These are phyloP conservation scores for Lasaia peninsularis DNA, from an alignment of 1,140 invertebrate species.

Conservation along the genomic window DNA sequence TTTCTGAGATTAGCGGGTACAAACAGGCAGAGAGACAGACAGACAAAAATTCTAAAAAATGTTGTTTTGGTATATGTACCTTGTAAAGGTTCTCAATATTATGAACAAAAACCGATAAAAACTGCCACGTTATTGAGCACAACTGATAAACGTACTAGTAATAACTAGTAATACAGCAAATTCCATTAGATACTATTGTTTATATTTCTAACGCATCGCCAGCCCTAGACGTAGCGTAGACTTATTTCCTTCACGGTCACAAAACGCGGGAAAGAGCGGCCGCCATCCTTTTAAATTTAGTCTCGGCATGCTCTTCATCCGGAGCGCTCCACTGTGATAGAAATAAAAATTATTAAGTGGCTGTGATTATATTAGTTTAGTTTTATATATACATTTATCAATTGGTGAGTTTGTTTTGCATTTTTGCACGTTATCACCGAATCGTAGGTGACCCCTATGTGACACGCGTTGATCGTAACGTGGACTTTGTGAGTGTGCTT, in stretches of 20 bases:
- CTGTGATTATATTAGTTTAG: slow-evolving; percentile 58
- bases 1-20: no score
- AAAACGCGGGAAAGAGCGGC: slow-evolving; percentile 20
- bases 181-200: slow-evolving; percentile 4
- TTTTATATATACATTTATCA: slow-evolving; percentile 10
- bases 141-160: no score
- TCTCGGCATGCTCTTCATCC: slow-evolving; percentile 41
- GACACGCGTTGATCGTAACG: neutral
- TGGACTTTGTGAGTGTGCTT: neutral
- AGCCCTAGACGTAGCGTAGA: slow-evolving; percentile 23
- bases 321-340: slow-evolving; percentile 15
- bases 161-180: no score
- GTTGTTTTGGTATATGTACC: no score
- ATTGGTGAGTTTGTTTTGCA: slow-evolving; percentile 22
- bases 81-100: no score
- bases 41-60: no score
- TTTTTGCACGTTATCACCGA: neutral
- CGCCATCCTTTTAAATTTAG: slow-evolving; percentile 33
- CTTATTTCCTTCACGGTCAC: slow-evolving; percentile 24
- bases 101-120: no score
- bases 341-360: slow-evolving; percentile 24
- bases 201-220: slow-evolving; percentile 7
- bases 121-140: neutral
- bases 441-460: neutral
- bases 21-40: no score